phyloP scores from a whole-genome alignment of 2,888 invertebrate genomes.

The Merodon equestris region DNA sequence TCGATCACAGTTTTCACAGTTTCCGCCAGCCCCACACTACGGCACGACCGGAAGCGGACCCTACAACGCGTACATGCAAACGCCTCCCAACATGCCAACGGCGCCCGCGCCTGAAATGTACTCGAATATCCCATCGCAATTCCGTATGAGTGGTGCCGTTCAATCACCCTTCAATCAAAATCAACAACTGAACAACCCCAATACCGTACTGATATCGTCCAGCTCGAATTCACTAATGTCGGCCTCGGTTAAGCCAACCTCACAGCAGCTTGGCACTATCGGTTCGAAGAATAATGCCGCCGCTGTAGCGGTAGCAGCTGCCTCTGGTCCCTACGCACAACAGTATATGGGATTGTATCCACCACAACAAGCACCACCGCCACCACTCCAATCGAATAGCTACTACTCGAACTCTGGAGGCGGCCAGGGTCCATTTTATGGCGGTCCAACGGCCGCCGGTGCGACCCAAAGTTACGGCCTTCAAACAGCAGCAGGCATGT shows the following conservation, averaged over 20 bases:
- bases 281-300: constrained; percentile 80
- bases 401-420: constrained; percentile 79
- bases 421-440: constrained; percentile 77
- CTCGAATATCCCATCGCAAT: constrained; percentile 82
- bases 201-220: constrained; percentile 92
- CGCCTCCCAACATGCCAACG: constrained; percentile 81
- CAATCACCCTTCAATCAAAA: constrained; percentile 86
- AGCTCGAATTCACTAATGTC: constrained; percentile 94
- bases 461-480: constrained; percentile 77
- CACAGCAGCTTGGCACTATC: constrained; percentile 91
- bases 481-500: constrained; percentile 76
- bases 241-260: constrained; percentile 88
- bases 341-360: constrained; percentile 78
- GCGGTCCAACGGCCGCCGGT: constrained; percentile 75
- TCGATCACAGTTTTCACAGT: constrained; percentile 89
- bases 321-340: constrained; percentile 73
- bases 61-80: constrained; percentile 84
- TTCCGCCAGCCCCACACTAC: constrained; percentile 82
- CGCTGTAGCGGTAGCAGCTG: constrained; percentile 72
- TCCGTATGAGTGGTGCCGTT: constrained; percentile 82
- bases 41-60: constrained; percentile 82
- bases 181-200: constrained; percentile 89
- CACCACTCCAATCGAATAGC: constrained; percentile 78
- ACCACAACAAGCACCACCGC: constrained; percentile 77
- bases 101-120: constrained; percentile 86